These are phyloP conservation scores for Hyperoplus lanceolatus DNA, from an alignment of 2,797 vertebrate genomes.

Conservation along the genomic window DNA sequence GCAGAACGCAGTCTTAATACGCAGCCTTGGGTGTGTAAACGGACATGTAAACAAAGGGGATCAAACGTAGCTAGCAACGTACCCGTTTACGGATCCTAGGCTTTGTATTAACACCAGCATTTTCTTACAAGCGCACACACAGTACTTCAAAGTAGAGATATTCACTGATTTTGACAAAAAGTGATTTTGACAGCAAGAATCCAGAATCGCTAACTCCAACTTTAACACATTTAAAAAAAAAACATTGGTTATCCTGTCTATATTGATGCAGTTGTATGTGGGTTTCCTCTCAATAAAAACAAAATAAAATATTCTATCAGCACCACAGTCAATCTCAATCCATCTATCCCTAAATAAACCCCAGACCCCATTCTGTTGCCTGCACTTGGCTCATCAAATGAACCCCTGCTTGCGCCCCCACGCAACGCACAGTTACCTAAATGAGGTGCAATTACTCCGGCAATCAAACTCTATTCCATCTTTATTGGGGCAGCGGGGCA, in stretches of 20 bases:
- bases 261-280: not conserved
- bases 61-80: too few species aligned
- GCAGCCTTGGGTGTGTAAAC: too few species aligned
- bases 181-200: too few species aligned
- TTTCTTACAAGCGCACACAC: too few species aligned
- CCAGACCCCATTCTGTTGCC: constrained; percentile 26
- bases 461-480: constrained; percentile 75
- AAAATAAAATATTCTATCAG: not conserved
- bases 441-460: constrained; percentile 76
- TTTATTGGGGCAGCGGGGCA: constrained; percentile 65
- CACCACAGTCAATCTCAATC: not conserved
- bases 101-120: too few species aligned
- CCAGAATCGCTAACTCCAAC: too few species aligned
- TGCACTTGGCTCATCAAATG: constrained; percentile 63
- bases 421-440: constrained; percentile 69
- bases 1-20: too few species aligned
- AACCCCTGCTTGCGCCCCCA: constrained; percentile 41
- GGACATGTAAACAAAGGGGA: too few species aligned
- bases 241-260: not conserved
- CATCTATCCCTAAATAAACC: constrained; percentile 24
- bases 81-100: too few species aligned
- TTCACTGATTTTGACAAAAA: too few species aligned
- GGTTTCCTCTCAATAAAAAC: not conserved
- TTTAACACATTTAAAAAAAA: not conserved
- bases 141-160: too few species aligned